Conservation (phyloP, 2,113 vertebrate genomes). For the Falcunculus frontatus region DNA sequence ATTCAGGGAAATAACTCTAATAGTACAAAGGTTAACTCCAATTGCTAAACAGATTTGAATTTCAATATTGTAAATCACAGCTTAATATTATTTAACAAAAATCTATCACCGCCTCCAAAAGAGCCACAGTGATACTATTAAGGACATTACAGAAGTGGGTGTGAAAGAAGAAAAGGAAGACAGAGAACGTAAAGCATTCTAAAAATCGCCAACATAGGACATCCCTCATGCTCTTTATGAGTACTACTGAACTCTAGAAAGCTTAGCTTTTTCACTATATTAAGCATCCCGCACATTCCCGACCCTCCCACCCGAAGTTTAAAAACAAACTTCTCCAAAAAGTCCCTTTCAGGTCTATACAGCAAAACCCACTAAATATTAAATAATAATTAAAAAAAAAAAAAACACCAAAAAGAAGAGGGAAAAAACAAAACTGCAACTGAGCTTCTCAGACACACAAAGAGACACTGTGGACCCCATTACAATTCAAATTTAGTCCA, state of each 20-base stretch:
- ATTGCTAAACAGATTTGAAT: neutral
- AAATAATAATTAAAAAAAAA: neutral
- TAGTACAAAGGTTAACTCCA: neutral
- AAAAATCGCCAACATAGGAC: neutral
- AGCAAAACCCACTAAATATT: neutral
- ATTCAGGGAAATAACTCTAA: neutral
- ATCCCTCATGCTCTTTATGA: constrained; percentile 35
- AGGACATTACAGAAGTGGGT: neutral
- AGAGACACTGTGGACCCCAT: neutral
- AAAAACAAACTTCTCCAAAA: neutral
- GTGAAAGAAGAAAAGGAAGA: neutral
- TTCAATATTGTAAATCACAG: neutral
- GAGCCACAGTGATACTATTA: neutral
- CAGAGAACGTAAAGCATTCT: neutral
- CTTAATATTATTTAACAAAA: neutral
- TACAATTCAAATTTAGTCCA: constrained; percentile 11
- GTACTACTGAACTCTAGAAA: constrained; percentile 22
- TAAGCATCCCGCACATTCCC: neutral
- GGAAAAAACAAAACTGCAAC: neutral
- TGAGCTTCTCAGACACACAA: constrained; percentile 19
- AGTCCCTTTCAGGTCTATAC: neutral
- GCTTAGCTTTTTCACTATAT: neutral
- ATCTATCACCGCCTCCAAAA: neutral
- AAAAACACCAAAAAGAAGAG: neutral
- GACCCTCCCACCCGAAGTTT: neutral